A percentile compares a stretch with the other conserved stretches of the same genome.
These are phyloP conservation scores for Dorcus hopei DNA, from an alignment of 2,888 invertebrate species.

Conservation along the genomic window DNA sequence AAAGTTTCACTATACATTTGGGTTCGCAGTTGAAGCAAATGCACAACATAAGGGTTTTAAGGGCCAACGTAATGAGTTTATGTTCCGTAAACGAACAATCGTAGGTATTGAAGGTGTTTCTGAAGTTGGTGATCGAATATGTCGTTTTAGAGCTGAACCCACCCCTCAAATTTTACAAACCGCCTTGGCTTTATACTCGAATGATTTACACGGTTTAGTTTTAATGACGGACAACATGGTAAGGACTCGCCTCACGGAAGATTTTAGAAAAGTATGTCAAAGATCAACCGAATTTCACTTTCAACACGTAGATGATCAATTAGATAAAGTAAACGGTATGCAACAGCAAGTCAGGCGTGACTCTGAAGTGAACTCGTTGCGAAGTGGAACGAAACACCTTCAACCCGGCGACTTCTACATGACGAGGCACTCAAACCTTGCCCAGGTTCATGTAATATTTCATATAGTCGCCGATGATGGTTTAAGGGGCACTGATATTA, in stretches of 20 bases:
- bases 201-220: constrained; percentile 84
- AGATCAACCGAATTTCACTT: constrained; percentile 95
- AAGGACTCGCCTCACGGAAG: constrained; percentile 49
- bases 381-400: constrained; percentile 55
- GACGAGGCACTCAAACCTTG: constrained; percentile 88
- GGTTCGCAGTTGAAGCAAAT: constrained; percentile 98
- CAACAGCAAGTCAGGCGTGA: constrained; percentile 36
- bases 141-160: constrained; percentile 52
- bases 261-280: constrained; percentile 68
- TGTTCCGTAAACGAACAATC: constrained; percentile 54
- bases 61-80: constrained; percentile 79
- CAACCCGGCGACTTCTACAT: constrained; percentile 83
- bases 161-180: constrained; percentile 85
- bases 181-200: constrained; percentile 89
- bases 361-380: constrained; percentile 25
- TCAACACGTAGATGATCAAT: constrained; percentile 77
- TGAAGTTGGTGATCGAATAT: background rate
- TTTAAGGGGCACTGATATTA: constrained; percentile 72
- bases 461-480: constrained; percentile 89
- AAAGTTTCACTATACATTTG: constrained; percentile 96
- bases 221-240: constrained; percentile 66
- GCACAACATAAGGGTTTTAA: constrained; percentile 92
- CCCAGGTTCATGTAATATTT: constrained; percentile 92
- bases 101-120: constrained; percentile 21
- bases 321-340: constrained; percentile 60